Evolutionary conservation across 2,113 vertebrate genomes (phyloP).

Genomic region (Ictidomys tridecemlineatus): DNA sequence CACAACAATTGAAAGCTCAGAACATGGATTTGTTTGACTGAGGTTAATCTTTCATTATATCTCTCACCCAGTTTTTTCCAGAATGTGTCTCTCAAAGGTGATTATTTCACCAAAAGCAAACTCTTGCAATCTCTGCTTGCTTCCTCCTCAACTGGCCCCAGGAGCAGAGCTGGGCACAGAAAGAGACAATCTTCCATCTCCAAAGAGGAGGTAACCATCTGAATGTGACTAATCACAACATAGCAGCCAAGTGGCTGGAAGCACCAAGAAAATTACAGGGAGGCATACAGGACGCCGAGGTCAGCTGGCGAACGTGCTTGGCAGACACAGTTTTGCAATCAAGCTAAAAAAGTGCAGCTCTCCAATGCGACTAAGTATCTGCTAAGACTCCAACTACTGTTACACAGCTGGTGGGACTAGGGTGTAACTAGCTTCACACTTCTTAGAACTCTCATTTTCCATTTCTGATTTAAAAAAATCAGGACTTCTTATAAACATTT

Average conservation of each 20-base stretch:
- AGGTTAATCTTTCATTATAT: neutral
- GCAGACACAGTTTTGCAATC: slow-evolving; percentile 26
- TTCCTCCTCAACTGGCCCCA: neutral
- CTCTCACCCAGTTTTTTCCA: neutral
- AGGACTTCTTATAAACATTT: neutral
- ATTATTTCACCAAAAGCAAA: slow-evolving; percentile 20
- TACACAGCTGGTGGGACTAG: neutral
- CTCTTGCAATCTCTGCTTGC: neutral
- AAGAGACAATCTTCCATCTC: neutral
- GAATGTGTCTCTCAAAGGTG: neutral
- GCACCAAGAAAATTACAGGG: neutral
- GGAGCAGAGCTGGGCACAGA: neutral
- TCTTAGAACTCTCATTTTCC: neutral
- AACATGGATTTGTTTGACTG: neutral
- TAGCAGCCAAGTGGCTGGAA: slow-evolving; percentile 52
- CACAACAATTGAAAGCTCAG: neutral
- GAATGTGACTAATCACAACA: slow-evolving; percentile 3
- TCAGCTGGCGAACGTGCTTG: neutral
- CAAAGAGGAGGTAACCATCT: neutral
- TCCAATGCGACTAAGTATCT: slow-evolving; percentile 41
- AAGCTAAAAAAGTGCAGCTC: slow-evolving; percentile 13
- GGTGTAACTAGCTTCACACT: neutral
- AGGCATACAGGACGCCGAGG: neutral
- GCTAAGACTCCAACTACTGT: neutral
- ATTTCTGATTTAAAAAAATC: neutral